Evolutionary conservation across 2,113 vertebrate species (phyloP).

Genomic region (Marcusenius ussheri): DNA sequence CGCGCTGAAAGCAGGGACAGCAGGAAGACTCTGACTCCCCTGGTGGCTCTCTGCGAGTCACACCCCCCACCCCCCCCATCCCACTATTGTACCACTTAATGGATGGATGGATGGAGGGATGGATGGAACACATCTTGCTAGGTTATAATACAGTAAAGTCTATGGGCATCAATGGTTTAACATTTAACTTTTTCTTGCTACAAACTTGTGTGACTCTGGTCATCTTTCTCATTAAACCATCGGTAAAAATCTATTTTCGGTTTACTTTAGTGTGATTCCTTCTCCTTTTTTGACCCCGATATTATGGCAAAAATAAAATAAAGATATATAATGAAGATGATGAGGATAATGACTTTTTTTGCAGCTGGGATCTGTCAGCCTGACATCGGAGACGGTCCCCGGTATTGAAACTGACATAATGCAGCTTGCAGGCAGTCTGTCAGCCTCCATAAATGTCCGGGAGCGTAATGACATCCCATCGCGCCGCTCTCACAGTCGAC

Average conservation of each 20-base stretch:
- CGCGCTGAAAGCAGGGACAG: too few relatives aligned
- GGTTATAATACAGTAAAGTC: neutral
- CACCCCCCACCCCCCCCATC: too few relatives aligned
- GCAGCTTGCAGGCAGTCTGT: neutral
- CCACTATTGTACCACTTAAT: neutral
- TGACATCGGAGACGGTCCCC: neutral
- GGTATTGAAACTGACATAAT: neutral
- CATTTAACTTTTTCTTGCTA: neutral
- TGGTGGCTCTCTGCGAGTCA: too few relatives aligned
- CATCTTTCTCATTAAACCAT: neutral
- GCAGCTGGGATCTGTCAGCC: neutral
- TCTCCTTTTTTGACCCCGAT: neutral
- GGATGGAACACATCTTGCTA: neutral
- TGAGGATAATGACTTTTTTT: neutral
- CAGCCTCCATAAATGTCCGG: neutral
- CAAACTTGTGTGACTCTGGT: neutral
- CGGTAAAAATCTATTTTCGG: neutral
- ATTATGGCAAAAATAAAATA: neutral
- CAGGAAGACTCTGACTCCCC: too few relatives aligned
- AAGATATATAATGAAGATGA: neutral
- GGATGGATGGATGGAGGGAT: neutral
- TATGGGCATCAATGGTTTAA: neutral
- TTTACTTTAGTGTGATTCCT: neutral
- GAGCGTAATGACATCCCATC: neutral
- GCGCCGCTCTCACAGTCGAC: neutral